These are phyloP conservation scores for Orycteropus afer DNA, from an alignment of 2,113 vertebrate species.

Conservation along the genomic window DNA sequence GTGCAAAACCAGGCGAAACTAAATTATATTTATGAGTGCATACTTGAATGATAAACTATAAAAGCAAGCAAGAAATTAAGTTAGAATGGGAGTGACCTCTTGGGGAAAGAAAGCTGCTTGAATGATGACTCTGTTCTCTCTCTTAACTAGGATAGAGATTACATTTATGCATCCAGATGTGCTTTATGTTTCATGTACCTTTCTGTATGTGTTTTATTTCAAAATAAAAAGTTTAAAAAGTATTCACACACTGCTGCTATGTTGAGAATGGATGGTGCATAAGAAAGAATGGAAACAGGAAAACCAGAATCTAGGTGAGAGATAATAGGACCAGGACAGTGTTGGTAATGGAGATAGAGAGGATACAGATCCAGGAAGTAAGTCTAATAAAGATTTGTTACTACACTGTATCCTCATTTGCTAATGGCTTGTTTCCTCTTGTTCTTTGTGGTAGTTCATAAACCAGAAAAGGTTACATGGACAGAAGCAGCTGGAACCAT, in stretches of 20 bases:
- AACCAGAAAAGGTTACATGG: constrained; percentile 93
- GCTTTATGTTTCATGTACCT: background rate
- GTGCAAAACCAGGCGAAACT: background rate
- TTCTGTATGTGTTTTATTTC: background rate
- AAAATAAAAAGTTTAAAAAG: background rate
- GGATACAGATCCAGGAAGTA: background rate
- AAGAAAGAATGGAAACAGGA: background rate
- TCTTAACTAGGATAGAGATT: background rate
- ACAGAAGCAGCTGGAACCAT: constrained; percentile 89
- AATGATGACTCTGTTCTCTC: no score
- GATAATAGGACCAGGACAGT: background rate
- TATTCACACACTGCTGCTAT: background rate
- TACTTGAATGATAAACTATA: background rate
- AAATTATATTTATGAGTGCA: background rate
- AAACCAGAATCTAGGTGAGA: accelerated
- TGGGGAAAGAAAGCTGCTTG: background rate
- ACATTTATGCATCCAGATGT: background rate
- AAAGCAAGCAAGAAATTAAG: background rate
- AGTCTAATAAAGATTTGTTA: background rate
- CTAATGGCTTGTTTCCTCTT: constrained; percentile 11
- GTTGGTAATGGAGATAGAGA: no score
- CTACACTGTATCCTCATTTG: background rate
- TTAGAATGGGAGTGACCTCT: background rate
- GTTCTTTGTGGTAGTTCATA: constrained; percentile 87
- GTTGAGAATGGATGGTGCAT: background rate